Base-by-base conservation (phyloP, 92 coral and sea anemone species). In the Anthopleura xanthogrammica region DNA sequence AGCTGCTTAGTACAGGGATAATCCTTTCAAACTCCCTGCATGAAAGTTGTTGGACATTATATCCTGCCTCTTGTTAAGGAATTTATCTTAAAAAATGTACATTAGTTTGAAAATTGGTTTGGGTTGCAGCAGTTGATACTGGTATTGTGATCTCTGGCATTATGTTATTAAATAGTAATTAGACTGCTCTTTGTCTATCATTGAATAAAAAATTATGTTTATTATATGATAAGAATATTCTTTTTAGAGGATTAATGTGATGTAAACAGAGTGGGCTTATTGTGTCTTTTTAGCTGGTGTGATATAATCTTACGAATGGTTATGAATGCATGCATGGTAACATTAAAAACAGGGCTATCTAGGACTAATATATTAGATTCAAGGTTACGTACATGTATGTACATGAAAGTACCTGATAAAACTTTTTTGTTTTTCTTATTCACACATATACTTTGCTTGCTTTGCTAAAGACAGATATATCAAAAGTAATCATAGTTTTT, bases 241-340 rank as follows among this genome's bases (percentile, higher is more conserved):
- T 23, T 68, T 62, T 68, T 68, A 24, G 42, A 68, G 42, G 16
- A 68, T 68, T 9, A 68, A 36, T 68, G 40, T 68, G 74, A 23
- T 24, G 74, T 68, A 68, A 68, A 68, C 74, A 68, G 42, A 68
- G 42, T 68, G 46, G 74, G 74, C 29, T 68, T 24, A 36, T 62
- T 62, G 36, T 62, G 70, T 62, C 70, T 62, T 36, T 19, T 68
- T 68, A 13, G 36, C 20, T 20, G 24, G 22, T 64, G 22, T 22
- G 72, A 57, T 57, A 57, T 19, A 17, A 64, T 64, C 36, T 64
- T 20, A 68, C 8, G 42, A 4, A 68, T 68, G 41, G 74, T 12
- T 1, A 36, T 36, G 12, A 9, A 36, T 68, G 20, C 22, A 65
- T 65, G 54, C 36, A 23, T n/a, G 20, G 22, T 60, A 16, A 20